Conservation (phyloP, 2,888 invertebrate species). For the Drosophila multiciliata region DNA sequence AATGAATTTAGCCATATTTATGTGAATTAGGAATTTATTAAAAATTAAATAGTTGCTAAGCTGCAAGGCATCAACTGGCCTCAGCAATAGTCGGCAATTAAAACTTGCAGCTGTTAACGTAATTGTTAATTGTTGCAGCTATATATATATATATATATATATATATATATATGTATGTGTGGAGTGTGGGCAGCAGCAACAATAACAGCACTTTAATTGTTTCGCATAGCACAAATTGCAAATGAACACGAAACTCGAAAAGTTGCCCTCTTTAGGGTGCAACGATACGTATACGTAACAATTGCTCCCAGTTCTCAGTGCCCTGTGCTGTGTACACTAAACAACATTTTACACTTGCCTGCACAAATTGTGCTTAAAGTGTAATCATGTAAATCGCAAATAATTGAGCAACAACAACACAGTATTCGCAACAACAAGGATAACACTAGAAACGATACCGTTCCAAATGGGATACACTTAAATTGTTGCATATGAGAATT, state of each 20-base stretch:
- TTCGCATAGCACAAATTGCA: slow-evolving; percentile 74
- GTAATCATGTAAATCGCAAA: slow-evolving; percentile 76
- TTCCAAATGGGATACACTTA: slow-evolving; percentile 28
- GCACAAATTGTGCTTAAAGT: slow-evolving; percentile 73
- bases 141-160: not conserved
- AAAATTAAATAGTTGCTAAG: slow-evolving; percentile 46
- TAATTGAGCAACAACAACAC: slow-evolving; percentile 49
- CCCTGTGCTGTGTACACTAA: slow-evolving; percentile 34
- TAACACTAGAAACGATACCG: slow-evolving; percentile 28
- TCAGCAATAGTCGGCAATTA: slow-evolving; percentile 43
- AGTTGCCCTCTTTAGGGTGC: slow-evolving; percentile 50
- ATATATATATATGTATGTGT: not conserved
- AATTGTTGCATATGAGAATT: slow-evolving; percentile 35
- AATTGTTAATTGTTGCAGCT: slow-evolving; percentile 72
- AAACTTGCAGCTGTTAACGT: slow-evolving; percentile 70
- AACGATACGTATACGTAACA: slow-evolving; percentile 70
- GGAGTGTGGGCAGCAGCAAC: slow-evolving; percentile 15
- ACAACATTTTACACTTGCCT: slow-evolving; percentile 64
- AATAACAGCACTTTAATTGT: slow-evolving; percentile 67
- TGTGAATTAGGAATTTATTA: slow-evolving; percentile 64
- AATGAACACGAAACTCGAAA: slow-evolving; percentile 77
- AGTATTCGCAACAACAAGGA: slow-evolving; percentile 19
- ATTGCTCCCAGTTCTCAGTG: slow-evolving; percentile 13
- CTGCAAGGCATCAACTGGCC: slow-evolving; percentile 21
- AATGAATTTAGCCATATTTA: slow-evolving; percentile 78